phyloP scores from a whole-genome alignment of 2,888 invertebrate species.

The Dynastes hyllus region DNA sequence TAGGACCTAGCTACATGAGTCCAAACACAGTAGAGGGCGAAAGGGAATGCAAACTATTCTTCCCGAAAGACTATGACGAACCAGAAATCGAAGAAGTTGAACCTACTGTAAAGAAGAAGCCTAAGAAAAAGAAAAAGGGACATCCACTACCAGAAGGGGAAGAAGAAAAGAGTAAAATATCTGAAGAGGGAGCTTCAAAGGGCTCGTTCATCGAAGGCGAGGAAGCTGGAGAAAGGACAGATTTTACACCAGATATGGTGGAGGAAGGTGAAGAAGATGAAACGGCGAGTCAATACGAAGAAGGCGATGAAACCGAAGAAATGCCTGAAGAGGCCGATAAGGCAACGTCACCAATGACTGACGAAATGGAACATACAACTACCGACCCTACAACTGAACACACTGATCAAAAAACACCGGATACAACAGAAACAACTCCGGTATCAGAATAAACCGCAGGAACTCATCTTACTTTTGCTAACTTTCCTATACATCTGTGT shows the following conservation, averaged over 20 bases:
- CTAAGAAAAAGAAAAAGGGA: conserved; percentile 72
- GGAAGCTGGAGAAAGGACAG: conserved; percentile 60
- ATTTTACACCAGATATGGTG: conserved; percentile 58
- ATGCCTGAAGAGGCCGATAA: conserved; percentile 62
- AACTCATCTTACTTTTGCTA: too few relatives aligned
- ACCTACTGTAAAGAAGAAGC: conserved; percentile 72
- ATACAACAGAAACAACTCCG: conserved; percentile 40
- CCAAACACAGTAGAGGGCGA: conserved; percentile 78
- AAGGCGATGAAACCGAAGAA: conserved; percentile 60
- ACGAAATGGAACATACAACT: conserved; percentile 50
- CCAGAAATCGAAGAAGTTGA: conserved; percentile 70
- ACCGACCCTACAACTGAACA: conserved; percentile 32
- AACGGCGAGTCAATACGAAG: conserved; percentile 63
- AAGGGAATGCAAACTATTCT: conserved; percentile 79
- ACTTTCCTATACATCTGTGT: too few relatives aligned
- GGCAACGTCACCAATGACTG: conserved; percentile 63
- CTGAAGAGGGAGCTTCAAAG: conserved; percentile 55
- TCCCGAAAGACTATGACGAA: conserved; percentile 79
- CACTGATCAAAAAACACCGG: conserved; percentile 32
- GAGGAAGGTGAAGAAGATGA: conserved; percentile 63
- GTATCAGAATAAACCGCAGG: conserved; percentile 10
- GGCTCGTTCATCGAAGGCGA: conserved; percentile 55
- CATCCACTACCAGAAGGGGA: conserved; percentile 50
- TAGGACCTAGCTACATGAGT: conserved; percentile 82
- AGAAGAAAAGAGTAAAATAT: conserved; percentile 46